Base-by-base conservation (phyloP, 2,797 vertebrate species). In the Adrianichthys oophorus region DNA sequence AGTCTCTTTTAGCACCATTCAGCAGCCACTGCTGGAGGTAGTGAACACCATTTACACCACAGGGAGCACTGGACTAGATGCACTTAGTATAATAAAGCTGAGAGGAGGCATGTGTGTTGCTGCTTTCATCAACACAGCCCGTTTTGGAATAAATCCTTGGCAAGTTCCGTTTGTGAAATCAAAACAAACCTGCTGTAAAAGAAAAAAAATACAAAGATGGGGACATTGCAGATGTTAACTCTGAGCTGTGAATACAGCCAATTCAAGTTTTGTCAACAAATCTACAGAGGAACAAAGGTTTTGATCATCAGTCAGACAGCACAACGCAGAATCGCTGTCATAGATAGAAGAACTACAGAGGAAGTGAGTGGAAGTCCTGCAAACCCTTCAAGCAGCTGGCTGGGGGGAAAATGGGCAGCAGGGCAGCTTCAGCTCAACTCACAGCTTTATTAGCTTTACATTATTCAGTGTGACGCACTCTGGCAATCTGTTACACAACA, bases 51-150 rank as follows among this genome's bases (percentile, higher is more conserved):
- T 72, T 74, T 70, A 56, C 66, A 54, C 65, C 44, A 0, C 50
- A 32, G 53, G 44, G 14, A 17, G 16, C 0, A n/a, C 41, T 12
- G 56, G 54, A 72, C 76, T 42, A 52, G 66, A 72, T 67, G 81
- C 73, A 79, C 77, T 84, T 82, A 80, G 70, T 59, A 32, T 68
- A 84, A 79, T 72, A 68, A 41, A 63, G 57, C 41, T 44, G 54
- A 59, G 51, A 59, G 63, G 50, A 53, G 47, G 52, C 24, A 45
- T 16, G 47, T 14, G 8, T 52, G 47, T 41, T 37, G 48, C 47
- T 42, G 54, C 37, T 48, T 45, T 64, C 52, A 48, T 58, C 37
- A 24, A 52, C 42, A 79, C 52, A 67, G 68, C 55, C 65, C 10
- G 13, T 72, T 72, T 79, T 21, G 53, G 67, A 53, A 19, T 55